Conservation (phyloP, 2,888 invertebrate species). For the Theretra japonica region DNA sequence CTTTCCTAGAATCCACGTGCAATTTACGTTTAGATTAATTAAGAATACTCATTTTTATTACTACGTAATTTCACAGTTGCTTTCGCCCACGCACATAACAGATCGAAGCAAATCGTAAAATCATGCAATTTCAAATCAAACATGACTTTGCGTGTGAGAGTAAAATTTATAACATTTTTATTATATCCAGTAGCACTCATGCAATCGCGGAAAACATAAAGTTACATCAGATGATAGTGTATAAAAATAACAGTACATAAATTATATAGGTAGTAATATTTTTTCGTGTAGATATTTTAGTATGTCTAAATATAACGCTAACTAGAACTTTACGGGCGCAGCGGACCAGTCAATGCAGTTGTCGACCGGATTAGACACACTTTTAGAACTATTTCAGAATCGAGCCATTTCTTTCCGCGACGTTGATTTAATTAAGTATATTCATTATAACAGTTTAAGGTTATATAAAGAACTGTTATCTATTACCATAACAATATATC, state of each 20-base stretch:
- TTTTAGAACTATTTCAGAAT: constrained; percentile 45
- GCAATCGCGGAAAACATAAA: constrained; percentile 12
- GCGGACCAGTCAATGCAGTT: constrained; percentile 41
- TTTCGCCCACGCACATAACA: constrained; percentile 4
- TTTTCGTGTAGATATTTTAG: constrained; percentile 48
- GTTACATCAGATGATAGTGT: constrained; percentile 15
- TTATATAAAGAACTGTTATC: background rate
- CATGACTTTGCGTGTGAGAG: background rate
- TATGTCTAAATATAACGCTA: constrained; percentile 49
- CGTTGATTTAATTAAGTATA: constrained; percentile 8
- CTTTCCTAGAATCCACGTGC: background rate
- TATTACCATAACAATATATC: background rate
- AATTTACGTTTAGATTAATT: background rate
- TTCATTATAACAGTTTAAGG: background rate
- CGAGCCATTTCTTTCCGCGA: constrained; percentile 29
- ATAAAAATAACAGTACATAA: constrained; percentile 26
- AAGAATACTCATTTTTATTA: background rate
- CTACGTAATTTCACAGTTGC: constrained; percentile 13
- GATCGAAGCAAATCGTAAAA: background rate
- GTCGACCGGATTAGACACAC: constrained; percentile 38
- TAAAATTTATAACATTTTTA: constrained; percentile 12
- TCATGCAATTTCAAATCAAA: constrained; percentile 2
- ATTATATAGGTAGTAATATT: constrained; percentile 30
- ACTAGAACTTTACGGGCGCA: constrained; percentile 43
- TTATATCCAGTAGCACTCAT: constrained; percentile 8